Conservation (phyloP, 2,113 vertebrate genomes). For the Neofelis nebulosa region DNA sequence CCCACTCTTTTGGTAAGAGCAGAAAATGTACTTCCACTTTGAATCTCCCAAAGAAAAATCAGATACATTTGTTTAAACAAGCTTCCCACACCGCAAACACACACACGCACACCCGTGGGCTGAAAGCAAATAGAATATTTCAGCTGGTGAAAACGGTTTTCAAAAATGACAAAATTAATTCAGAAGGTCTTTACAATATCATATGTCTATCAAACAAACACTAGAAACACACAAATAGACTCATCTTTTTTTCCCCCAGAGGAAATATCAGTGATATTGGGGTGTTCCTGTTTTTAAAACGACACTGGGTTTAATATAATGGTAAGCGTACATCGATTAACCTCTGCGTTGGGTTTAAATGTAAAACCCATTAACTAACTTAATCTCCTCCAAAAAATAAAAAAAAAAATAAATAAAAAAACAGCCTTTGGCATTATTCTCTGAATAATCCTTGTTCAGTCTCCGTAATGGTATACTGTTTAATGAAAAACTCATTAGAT, state of each 20-base stretch:
- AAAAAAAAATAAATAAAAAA: conserved; percentile 43
- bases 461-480: conserved; percentile 82
- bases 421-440: conserved; percentile 78
- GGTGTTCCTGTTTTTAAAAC: conserved; percentile 34
- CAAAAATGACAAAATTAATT: not conserved
- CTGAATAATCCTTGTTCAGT: conserved; percentile 83
- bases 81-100: not conserved
- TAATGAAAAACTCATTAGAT: conserved; percentile 86
- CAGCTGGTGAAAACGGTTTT: not conserved
- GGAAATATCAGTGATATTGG: not conserved
- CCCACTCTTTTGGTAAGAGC: not conserved
- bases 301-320: conserved; percentile 20
- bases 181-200: not conserved
- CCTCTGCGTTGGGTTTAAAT: conserved; percentile 77
- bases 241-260: not conserved
- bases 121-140: conserved; percentile 51
- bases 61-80: conserved; percentile 39
- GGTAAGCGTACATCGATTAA: conserved; percentile 69
- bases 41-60: not conserved
- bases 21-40: conserved; percentile 5
- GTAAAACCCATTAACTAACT: conserved; percentile 82
- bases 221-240: conserved; percentile 16
- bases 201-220: not conserved
- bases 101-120: not conserved
- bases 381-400: conserved; percentile 80